A percentile compares a stretch with the other conserved stretches of the same genome.
phyloP scores from a whole-genome alignment of 2,888 invertebrate species.

The Phaedon cochleariae region DNA sequence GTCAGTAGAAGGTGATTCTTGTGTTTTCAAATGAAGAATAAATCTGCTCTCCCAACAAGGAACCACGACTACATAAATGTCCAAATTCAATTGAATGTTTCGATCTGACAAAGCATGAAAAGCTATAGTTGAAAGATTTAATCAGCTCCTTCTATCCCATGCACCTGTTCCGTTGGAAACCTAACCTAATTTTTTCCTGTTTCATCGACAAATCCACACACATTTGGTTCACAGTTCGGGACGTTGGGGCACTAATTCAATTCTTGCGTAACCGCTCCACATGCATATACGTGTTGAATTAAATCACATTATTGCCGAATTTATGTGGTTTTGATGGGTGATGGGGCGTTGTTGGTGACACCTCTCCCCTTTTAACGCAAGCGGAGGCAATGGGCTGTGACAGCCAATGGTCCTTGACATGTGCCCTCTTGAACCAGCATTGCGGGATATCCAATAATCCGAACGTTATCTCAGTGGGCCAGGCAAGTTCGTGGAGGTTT shows the following conservation, averaged over 20 bases:
- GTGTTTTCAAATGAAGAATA: too few species aligned
- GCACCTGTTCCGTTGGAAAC: neutral
- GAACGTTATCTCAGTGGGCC: neutral
- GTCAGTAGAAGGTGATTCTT: too few species aligned
- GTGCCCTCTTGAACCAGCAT: neutral
- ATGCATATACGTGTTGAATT: constrained; percentile 31
- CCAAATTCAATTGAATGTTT: too few species aligned
- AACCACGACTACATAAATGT: too few species aligned
- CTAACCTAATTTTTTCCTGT: neutral
- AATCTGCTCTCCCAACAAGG: too few species aligned
- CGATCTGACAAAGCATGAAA: too few species aligned
- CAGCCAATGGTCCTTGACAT: constrained; percentile 47
- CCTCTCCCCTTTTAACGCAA: constrained; percentile 43
- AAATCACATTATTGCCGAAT: constrained; percentile 41
- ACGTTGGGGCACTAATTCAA: constrained; percentile 12
- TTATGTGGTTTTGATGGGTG: constrained; percentile 44
- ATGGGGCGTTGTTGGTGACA: constrained; percentile 37
- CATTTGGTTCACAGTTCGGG: neutral
- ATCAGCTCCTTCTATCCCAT: too few species aligned
- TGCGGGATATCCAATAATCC: neutral
- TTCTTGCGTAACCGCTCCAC: constrained; percentile 23
- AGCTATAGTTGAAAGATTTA: too few species aligned
- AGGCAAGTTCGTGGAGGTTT: neutral
- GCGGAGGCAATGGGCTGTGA: constrained; percentile 46
- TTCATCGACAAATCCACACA: neutral